Conservation (phyloP, 2,888 invertebrate genomes). For the Alsophila aescularia region DNA sequence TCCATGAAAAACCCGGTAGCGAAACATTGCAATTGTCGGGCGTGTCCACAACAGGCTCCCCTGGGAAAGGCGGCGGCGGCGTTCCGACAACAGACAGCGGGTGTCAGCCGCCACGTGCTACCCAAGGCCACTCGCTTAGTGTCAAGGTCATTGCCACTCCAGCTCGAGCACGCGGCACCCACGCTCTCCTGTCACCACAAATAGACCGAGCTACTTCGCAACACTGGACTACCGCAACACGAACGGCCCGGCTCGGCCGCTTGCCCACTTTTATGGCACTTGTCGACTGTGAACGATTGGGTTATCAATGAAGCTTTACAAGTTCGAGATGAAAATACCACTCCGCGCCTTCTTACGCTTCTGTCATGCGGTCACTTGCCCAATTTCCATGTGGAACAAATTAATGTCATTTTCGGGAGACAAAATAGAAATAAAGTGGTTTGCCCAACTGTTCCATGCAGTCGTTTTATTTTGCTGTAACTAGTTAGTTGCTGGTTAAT, state of each 20-base stretch:
- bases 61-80: slow-evolving; percentile 84
- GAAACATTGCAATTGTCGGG: slow-evolving; percentile 54
- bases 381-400: neutral
- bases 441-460: too few species aligned
- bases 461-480: too few species aligned
- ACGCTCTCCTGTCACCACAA: slow-evolving; percentile 84
- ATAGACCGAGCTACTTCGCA: slow-evolving; percentile 80
- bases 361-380: neutral
- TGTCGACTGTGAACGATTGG: slow-evolving; percentile 19
- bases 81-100: slow-evolving; percentile 84
- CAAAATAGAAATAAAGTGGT: too few species aligned
- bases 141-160: slow-evolving; percentile 85
- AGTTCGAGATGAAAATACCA: slow-evolving; percentile 3
- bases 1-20: slow-evolving; percentile 29
- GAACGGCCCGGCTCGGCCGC: slow-evolving; percentile 49
- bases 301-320: slow-evolving; percentile 27
- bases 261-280: slow-evolving; percentile 42
- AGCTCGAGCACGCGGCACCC: slow-evolving; percentile 83
- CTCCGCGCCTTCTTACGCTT: neutral
- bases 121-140: slow-evolving; percentile 85
- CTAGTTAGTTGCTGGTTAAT: too few species aligned
- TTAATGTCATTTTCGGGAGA: too few species aligned
- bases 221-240: slow-evolving; percentile 69
- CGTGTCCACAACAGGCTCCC: slow-evolving; percentile 81
- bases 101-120: slow-evolving; percentile 84